Conservation (phyloP, 2,797 vertebrate genomes). For the Hyperoplus lanceolatus region DNA sequence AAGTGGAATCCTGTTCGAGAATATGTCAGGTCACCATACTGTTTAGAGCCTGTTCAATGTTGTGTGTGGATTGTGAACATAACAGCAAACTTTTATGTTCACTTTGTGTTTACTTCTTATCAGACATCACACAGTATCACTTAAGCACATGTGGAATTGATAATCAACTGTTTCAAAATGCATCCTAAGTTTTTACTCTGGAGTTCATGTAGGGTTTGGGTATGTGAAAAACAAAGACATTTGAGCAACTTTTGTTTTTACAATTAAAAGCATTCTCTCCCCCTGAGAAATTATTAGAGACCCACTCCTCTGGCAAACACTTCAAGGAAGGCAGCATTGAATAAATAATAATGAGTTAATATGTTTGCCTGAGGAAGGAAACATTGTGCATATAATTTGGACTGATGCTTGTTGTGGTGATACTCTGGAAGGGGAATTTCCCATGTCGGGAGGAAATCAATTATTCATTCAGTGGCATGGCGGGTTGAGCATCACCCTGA, state of each 20-base stretch:
- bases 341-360: slow-evolving; percentile 14
- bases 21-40: neutral
- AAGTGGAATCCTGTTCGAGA: no score
- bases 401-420: slow-evolving; percentile 32
- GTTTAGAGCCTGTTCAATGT: neutral
- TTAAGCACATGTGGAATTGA: neutral
- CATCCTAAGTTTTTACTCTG: neutral
- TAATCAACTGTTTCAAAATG: neutral
- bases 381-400: slow-evolving; percentile 44
- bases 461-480: slow-evolving; percentile 80
- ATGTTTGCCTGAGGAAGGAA: slow-evolving; percentile 18
- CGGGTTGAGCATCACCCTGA: slow-evolving; percentile 70
- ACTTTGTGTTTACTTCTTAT: neutral
- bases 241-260: slow-evolving; percentile 2
- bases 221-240: neutral
- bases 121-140: neutral
- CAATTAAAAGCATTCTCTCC: slow-evolving; percentile 32
- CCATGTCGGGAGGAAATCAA: slow-evolving; percentile 69
- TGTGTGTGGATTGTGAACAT: neutral
- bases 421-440: slow-evolving; percentile 60
- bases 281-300: slow-evolving; percentile 42
- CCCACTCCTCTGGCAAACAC: slow-evolving; percentile 38
- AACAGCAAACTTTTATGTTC: neutral
- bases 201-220: slow-evolving; percentile 14
- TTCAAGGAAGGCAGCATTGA: slow-evolving; percentile 22